Conservation (phyloP, 2,113 vertebrate genomes). For the Cricetomys ansorgei region DNA sequence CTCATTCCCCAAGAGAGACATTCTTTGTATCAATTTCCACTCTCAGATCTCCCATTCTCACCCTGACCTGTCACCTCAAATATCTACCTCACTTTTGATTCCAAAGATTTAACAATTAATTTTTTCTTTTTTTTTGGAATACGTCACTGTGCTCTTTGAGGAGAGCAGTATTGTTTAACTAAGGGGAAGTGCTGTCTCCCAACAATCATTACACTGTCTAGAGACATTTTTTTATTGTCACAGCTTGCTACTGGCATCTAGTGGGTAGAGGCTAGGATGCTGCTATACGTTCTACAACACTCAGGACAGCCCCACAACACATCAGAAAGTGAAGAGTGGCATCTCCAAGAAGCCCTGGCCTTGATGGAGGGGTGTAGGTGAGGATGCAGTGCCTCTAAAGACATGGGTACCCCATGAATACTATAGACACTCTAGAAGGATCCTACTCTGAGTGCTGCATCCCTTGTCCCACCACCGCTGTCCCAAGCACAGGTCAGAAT, state of each 20-base stretch:
- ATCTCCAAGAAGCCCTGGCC: neutral
- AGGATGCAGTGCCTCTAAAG: neutral
- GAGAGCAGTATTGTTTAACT: neutral
- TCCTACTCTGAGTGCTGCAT: neutral
- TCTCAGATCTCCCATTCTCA: neutral
- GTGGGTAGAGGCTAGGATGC: neutral
- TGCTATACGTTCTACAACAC: neutral
- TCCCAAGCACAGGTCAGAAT: neutral
- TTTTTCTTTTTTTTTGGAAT: neutral
- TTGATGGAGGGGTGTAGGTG: accelerated
- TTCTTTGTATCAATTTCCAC: neutral
- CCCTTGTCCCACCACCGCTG: neutral
- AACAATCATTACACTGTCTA: neutral
- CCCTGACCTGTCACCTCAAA: neutral
- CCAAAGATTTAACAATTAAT: neutral
- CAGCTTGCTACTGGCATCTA: neutral
- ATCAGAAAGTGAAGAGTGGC: neutral
- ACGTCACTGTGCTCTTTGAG: neutral
- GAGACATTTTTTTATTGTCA: constrained; percentile 15
- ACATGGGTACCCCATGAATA: neutral
- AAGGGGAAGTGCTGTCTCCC: neutral
- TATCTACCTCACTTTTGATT: neutral
- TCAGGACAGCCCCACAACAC: neutral
- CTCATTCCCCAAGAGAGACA: neutral
- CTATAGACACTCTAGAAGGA: neutral